Evolutionary conservation across 1,140 invertebrate genomes (phyloP).

Genomic region (Anastrepha ludens): DNA sequence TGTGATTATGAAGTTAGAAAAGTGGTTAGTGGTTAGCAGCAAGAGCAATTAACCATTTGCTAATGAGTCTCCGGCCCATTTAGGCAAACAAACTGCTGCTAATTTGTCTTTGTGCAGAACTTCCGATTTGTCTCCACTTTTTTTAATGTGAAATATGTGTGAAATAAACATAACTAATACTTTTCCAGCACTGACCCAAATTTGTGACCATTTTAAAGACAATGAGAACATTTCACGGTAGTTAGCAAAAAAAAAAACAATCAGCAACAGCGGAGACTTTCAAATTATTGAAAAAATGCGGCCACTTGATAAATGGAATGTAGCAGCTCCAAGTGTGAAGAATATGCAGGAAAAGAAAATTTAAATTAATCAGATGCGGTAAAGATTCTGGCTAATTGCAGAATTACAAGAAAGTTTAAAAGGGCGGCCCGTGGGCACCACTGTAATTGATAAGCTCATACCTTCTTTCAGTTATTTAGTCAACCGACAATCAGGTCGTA

Average conservation of each 20-base stretch:
- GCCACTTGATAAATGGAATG: neutral
- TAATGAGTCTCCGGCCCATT: neutral
- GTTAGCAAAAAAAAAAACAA: neutral
- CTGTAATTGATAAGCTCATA: no score
- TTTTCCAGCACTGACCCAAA: neutral
- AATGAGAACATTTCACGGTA: neutral
- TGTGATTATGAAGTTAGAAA: neutral
- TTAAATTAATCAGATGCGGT: neutral
- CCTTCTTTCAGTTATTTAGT: no score
- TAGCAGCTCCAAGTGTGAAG: neutral
- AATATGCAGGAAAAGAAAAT: neutral
- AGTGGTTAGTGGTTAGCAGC: neutral
- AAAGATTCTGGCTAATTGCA: no score
- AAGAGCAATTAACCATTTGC: conserved; percentile 4
- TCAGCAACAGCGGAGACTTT: neutral
- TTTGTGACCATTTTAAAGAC: neutral
- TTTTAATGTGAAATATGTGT: neutral
- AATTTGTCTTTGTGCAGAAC: neutral
- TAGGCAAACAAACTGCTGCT: neutral
- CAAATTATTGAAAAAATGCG: neutral
- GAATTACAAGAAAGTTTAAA: no score
- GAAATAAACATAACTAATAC: conserved; percentile 1
- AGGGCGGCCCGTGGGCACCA: no score
- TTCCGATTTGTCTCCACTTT: neutral
- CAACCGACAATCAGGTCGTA: no score